Base-by-base conservation (phyloP, 2,113 vertebrate species). In the Caracal caracal region DNA sequence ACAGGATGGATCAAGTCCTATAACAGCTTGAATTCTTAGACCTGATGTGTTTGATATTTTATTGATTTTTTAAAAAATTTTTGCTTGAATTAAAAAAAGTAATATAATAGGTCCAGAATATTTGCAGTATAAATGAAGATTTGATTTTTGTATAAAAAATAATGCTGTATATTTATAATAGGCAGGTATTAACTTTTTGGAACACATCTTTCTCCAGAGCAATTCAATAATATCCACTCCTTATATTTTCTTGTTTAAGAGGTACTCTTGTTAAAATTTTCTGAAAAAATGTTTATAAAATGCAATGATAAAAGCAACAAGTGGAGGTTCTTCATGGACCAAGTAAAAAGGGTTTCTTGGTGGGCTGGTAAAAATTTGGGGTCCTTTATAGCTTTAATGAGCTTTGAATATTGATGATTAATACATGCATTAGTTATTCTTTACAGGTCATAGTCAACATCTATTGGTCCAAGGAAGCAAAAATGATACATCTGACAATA, bases 91-190 rank as follows among this genome's bases (percentile, higher is more conserved):
- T 96, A 98, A 97, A 98, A 84, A 11, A 2, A 49, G 97, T 97
- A 98, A 96, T 83, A 75, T 85, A 43, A 97, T 28, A 89, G 40
- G 66, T 96, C 96, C 96, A 97, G 87, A 98, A 88, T 53, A 3
- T 88, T 98, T 89, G 97, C 88, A 47, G 82, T 97, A 2, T 90
- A 97, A 95, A 94, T 97, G 92, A 97, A 94, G 88, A 96, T 97
- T 96, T 95, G 93, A 94, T 95, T 95, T 96, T 94, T 98, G 93
- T 93, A 92, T 96, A 17, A 84, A 97, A 97, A 96, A 97, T 96
- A 98, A 94, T 95, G 90, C 97, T 98, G 96, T 98, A 97, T 98
- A 98, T 82, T 75, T 12, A 19, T 33, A 59, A 88, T 1, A 76
- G 33, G 11, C 4, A 75, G 51, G 4, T 53, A 93, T 26, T 76